Evolutionary conservation across 2,888 invertebrate species (phyloP).

Genomic region (Ennomos erosarius): DNA sequence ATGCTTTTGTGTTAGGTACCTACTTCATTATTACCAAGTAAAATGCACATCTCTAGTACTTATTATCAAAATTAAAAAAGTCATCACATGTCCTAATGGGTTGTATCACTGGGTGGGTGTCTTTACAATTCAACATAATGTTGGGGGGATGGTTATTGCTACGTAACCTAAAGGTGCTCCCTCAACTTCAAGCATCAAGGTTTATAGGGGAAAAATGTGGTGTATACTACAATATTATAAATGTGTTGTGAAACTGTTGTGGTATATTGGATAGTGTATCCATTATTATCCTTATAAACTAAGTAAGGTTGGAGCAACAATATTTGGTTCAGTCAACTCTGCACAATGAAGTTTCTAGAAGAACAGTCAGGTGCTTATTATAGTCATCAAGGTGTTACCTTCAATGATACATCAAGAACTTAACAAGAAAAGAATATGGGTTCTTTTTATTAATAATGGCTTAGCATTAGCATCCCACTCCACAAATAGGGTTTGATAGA

Average conservation of each 20-base stretch:
- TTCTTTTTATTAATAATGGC: neutral
- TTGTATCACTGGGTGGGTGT: too few species aligned
- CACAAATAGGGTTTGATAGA: neutral
- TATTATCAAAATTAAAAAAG: too few species aligned
- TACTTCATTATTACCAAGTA: too few species aligned
- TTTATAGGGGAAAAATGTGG: neutral
- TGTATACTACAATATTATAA: too few species aligned
- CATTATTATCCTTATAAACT: neutral
- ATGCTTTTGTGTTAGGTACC: too few species aligned
- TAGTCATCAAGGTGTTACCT: neutral
- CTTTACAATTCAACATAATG: too few species aligned
- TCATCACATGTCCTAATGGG: too few species aligned
- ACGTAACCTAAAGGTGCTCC: too few species aligned
- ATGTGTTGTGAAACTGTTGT: neutral
- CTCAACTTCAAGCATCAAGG: neutral
- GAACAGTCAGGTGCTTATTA: neutral
- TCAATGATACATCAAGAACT: slow-evolving; percentile 5
- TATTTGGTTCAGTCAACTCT: neutral
- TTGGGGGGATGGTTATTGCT: too few species aligned
- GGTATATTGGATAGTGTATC: neutral
- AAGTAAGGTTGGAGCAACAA: neutral
- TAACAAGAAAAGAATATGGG: slow-evolving; percentile 10
- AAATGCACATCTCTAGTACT: too few species aligned
- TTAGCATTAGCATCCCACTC: neutral
- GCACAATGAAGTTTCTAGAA: slow-evolving; percentile 1